These are phyloP conservation scores for Platyrinchus mystaceus DNA, from an alignment of 2,797 vertebrate genomes.

Conservation along the genomic window DNA sequence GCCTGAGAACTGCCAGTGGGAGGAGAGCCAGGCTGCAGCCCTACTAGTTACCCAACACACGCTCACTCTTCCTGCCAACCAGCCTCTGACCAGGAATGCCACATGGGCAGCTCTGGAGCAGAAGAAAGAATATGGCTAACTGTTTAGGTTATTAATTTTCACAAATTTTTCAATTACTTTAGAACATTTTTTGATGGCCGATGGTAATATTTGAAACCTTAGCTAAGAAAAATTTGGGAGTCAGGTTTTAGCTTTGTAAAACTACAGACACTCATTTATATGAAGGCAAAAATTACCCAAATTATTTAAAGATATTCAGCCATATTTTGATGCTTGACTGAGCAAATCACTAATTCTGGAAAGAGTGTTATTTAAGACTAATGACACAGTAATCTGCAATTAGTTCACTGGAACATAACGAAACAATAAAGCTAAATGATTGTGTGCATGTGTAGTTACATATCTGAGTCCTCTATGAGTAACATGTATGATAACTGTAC, in stretches of 20 bases:
- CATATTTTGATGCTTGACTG: neutral
- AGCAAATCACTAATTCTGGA: neutral
- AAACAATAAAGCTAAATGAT: neutral
- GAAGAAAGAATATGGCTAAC: neutral
- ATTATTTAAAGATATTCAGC: neutral
- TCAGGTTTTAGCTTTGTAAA: neutral
- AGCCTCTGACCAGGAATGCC: neutral
- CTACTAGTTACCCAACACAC: neutral
- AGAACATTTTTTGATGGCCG: neutral
- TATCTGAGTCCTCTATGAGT: neutral
- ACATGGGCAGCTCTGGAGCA: neutral
- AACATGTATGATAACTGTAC: neutral
- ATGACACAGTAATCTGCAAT: neutral
- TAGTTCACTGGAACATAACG: neutral
- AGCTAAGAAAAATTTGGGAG: neutral
- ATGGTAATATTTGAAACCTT: neutral
- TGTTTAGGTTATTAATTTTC: neutral
- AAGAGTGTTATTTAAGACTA: neutral
- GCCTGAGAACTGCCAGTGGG: neutral
- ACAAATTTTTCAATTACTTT: neutral
- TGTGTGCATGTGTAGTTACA: neutral
- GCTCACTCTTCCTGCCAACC: accelerated
- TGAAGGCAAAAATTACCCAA: neutral
- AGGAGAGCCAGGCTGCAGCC: neutral
- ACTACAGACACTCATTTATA: neutral